phyloP scores from a whole-genome alignment of 1,140 invertebrate species.

The Brachionus manjavacas region DNA sequence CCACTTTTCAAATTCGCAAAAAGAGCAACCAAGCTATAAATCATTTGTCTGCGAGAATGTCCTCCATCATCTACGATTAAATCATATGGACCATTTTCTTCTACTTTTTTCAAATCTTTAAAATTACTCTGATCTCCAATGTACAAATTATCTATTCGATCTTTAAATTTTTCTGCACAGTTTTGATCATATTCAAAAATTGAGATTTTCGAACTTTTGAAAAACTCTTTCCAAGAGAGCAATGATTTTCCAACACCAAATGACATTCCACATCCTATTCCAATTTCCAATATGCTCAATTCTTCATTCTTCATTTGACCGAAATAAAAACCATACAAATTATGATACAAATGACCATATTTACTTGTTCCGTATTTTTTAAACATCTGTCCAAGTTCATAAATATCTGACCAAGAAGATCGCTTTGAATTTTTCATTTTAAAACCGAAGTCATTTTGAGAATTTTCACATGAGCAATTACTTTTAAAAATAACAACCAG shows the following conservation, averaged over 20 bases:
- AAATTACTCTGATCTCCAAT: not conserved
- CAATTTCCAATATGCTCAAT: not conserved
- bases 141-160: not conserved
- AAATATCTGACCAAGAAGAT: not conserved
- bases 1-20: not conserved
- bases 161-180: not conserved
- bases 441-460: not conserved
- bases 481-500: not conserved
- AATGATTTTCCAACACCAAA: not conserved
- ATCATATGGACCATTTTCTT: not conserved
- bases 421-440: not conserved
- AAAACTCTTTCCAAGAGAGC: not conserved
- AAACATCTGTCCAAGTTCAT: not conserved
- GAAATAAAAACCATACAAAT: not conserved
- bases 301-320: not conserved
- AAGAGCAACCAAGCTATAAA: not conserved
- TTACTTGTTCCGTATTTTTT: not conserved
- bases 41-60: not conserved
- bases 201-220: not conserved
- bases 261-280: not conserved
- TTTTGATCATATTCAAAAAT: slow-evolving; percentile 29
- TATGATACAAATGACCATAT: not conserved
- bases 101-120: not conserved
- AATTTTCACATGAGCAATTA: not conserved
- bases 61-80: slow-evolving; percentile 20